Evolutionary conservation across 2,888 invertebrate genomes (phyloP).

Genomic region (Sialis lutaria): DNA sequence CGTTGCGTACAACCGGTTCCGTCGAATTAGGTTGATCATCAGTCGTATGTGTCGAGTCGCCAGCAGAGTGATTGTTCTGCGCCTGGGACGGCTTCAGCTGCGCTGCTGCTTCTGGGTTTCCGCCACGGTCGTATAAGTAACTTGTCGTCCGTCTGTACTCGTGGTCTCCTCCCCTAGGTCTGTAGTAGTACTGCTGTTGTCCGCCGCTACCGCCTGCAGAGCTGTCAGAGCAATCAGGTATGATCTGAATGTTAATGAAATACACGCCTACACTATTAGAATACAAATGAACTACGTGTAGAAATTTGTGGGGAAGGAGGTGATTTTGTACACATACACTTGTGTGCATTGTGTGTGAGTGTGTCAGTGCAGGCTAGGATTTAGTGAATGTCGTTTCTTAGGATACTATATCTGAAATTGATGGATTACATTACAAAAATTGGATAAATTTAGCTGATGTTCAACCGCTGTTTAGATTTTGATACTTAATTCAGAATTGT

Average conservation of each 20-base stretch:
- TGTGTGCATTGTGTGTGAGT: too few relatives aligned
- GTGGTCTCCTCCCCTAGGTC: constrained; percentile 14
- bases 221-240: constrained; percentile 9
- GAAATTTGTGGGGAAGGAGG: too few relatives aligned
- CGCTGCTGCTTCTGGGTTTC: constrained; percentile 22
- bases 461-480: too few relatives aligned
- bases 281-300: too few relatives aligned
- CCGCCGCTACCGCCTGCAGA: constrained; percentile 12
- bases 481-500: too few relatives aligned
- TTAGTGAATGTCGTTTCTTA: too few relatives aligned
- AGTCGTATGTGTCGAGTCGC: not conserved
- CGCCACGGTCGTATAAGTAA: constrained; percentile 35
- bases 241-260: constrained; percentile 5
- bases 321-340: too few relatives aligned
- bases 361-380: too few relatives aligned
- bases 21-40: not conserved
- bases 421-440: too few relatives aligned
- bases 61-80: constrained; percentile 15
- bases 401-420: too few relatives aligned
- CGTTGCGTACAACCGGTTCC: not conserved
- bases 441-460: too few relatives aligned
- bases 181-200: constrained; percentile 16
- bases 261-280: not conserved
- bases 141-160: constrained; percentile 26
- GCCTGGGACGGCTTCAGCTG: constrained; percentile 19